Percentiles rank a stretch among this genome's conserved stretches.
Evolutionary conservation across 2,888 invertebrate genomes (phyloP).

Genomic region (Volucella bombylans): DNA sequence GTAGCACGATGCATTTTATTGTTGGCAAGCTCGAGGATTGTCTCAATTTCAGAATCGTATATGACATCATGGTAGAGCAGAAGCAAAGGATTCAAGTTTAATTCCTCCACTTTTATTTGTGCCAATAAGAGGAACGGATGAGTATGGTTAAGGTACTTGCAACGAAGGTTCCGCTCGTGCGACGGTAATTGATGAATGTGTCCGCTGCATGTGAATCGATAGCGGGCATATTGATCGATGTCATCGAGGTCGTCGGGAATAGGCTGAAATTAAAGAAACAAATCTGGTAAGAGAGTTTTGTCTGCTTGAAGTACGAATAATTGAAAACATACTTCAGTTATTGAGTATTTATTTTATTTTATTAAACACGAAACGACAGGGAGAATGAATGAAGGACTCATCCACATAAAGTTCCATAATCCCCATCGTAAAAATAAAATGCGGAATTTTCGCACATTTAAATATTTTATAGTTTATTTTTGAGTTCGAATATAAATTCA

Average conservation of each 20-base stretch:
- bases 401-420: no score
- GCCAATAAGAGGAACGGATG: constrained; percentile 82
- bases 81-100: constrained; percentile 83
- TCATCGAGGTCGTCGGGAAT: constrained; percentile 70
- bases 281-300: not conserved
- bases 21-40: constrained; percentile 83
- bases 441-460: no score
- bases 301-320: no score
- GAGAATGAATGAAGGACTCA: no score
- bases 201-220: constrained; percentile 82
- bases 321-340: no score
- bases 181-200: constrained; percentile 82
- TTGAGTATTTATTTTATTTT: no score
- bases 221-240: constrained; percentile 9
- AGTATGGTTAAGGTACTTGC: constrained; percentile 80
- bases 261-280: constrained; percentile 71
- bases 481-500: no score
- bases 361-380: no score
- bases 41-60: constrained; percentile 84
- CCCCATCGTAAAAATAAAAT: no score
- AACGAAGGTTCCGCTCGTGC: constrained; percentile 79
- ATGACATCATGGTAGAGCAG: constrained; percentile 85
- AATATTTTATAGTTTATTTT: no score
- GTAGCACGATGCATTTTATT: constrained; percentile 83
- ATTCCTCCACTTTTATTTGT: constrained; percentile 84